Evolutionary conservation across 2,113 vertebrate species (phyloP), one percentile per base, ranked within the genome.

Genomic region (Myrmecophaga tridactyla): DNA sequence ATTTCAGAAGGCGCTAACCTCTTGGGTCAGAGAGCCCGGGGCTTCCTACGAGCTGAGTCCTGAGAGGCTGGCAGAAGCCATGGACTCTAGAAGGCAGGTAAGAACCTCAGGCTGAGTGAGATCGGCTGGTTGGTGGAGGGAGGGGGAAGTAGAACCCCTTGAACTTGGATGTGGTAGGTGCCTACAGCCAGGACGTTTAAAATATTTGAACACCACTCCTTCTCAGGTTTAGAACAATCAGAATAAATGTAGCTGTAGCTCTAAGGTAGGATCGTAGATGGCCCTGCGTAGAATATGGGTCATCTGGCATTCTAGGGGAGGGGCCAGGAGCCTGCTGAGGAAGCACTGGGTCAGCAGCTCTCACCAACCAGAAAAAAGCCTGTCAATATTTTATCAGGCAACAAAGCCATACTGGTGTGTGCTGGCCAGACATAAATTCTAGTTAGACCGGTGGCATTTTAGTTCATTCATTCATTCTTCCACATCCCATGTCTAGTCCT

Each of bases 81-180:
- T 99, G 99, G 98, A 98, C 31, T 96, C 95, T 2, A 98, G n/a
- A n/a, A n/a, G 98, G 78, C 97, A 97, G 98, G 99, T 99, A 97
- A 83, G 86, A n/a, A 62, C 21, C 15, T 15, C 21, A 63, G 51
- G 36, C 11, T 46, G 69, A 23, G 41, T 39, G 69, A 76, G 20
- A 62, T 2, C 9, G 10, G 41, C 34, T 29, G 14, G 25, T 11
- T 56, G 70, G 39, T 27, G 43, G 73, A 25, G 18, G 2, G 1
- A 12, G 2, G 1, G 17, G 29, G 25, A 23, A 60, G 51, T 14
- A 65, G 86, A 39, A 70, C n/a, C 41, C 53, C 23, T 58, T 14
- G 8, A 5, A 31, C 56, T n/a, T 11, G 39, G 21, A 29, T 12
- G 48, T 27, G 39, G 63, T 62, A 85, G 84, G 29, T 31, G n/a